phyloP scores from a whole-genome alignment of 2,113 vertebrate genomes.

The Chionis minor region DNA sequence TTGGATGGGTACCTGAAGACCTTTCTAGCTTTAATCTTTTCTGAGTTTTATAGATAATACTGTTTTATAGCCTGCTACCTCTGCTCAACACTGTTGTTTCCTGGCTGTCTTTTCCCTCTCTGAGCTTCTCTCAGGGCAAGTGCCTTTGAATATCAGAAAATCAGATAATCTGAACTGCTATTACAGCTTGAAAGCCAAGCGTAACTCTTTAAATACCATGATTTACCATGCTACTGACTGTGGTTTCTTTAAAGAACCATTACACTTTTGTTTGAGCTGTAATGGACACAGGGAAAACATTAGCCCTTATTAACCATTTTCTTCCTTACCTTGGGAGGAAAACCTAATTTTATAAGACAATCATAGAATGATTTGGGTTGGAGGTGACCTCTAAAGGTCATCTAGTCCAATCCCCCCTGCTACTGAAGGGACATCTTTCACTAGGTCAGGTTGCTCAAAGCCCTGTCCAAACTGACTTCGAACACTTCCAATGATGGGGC shows the following conservation, averaged over 20 bases:
- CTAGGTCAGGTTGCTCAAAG: not conserved
- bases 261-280: not conserved
- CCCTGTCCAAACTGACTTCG: fast-evolving
- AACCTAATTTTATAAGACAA: not conserved
- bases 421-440: not conserved
- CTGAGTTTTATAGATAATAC: not conserved
- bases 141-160: not conserved
- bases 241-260: not conserved
- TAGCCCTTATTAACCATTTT: not conserved
- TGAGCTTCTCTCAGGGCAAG: not conserved
- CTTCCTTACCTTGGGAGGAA: not conserved
- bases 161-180: not conserved
- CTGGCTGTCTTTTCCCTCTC: not conserved
- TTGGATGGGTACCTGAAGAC: not conserved
- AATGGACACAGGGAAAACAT: not conserved
- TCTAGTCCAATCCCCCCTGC: not conserved
- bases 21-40: not conserved
- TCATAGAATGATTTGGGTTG: not conserved
- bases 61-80: not conserved
- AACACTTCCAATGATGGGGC: not conserved
- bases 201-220: not conserved
- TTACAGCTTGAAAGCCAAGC: not conserved
- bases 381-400: not conserved
- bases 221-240: not conserved
- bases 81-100: not conserved